Evolutionary conservation across 2,888 invertebrate species (phyloP), one percentile per base, ranked within the genome.

Genomic region (Epinotia ramella): DNA sequence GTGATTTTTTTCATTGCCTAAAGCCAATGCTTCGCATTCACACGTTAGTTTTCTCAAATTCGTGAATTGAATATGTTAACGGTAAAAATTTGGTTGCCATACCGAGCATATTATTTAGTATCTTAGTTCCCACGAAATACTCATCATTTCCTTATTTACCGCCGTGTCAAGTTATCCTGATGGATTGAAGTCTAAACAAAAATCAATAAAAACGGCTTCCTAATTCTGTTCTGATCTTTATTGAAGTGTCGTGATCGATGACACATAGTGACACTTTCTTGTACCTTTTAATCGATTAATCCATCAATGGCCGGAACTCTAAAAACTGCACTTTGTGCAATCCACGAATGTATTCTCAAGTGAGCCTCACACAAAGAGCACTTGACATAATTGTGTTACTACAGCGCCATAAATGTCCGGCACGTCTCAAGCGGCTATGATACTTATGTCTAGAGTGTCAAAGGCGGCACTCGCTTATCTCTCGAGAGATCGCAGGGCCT

Each of bases 221-320:
- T 69, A 24, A 46, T 68, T 44, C 56, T 9, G 20, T 44, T n/a
- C 44, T 18, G 33, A 56, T 44, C 13, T 59, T 57, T 66, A 59
- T 57, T 64, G 20, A 64, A 28, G 33, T 49, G 33, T 73, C 64
- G 53, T 78, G 74, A 76, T 67, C 20, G 64, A 57, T 67, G 76
- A 72, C 57, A 57, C 69, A 78, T 78, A 73, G 75, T 80, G 78
- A 62, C 73, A 78, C 70, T 77, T 77, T 77, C 60, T 70, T 69
- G 69, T 56, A 66, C 40, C 53, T 20, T 73, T 80, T 81, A 88
- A 89, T 88, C 87, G 87, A 90, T 90, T 90, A 86, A 85, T 88
- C 89, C 84, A 83, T 85, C 87, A 87, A 82, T 88, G 88, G 87
- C 91, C 93, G 93, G 93, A 93, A 92, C 91, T 88, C 87, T 87